Evolutionary conservation across 2,888 invertebrate species (phyloP), one percentile per base, ranked within the genome.

Genomic region (Bugulina stolonifera): DNA sequence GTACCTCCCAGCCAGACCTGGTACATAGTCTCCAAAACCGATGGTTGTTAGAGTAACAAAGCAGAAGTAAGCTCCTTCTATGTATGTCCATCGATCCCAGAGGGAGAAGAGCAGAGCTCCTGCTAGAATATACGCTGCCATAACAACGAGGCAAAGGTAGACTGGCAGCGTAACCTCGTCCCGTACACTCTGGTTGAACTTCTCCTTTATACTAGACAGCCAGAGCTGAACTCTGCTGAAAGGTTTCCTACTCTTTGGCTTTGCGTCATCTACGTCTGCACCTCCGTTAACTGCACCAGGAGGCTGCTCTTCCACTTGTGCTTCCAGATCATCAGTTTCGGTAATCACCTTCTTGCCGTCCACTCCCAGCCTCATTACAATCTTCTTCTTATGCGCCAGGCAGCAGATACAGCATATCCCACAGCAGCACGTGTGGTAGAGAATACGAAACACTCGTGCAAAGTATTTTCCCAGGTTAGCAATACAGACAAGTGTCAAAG

Each of bases 11-110:
- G 18, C 35, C 22, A 70, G 34, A 29, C 70, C 70, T 3, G 70
- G 70, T 10, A 70, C 70, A 25, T 54, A 54, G 52, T 70, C 70
- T 23, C 70, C 70, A 29, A 70, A 70, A 3, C 70, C 70, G 5
- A 70, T 70, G 2, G 70, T 70, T 5, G 70, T 70, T 25, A 70
- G 43, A n/a, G 70, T 70, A 5, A 70, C 81, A 76, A 85, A 85
- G 73, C 84, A 84, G 78, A 85, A 85, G 76, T 85, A 85, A 72
- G 84, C 83, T 72, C 94, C 95, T 78, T 95, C 94, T 75, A 98
- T 87, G 81, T 91, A 90, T 77, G 90, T 89, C 97, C 97, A 97
- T 54, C 90, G 89, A 74, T 97, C 96, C 93, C 95, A 97, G 80
- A 90, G 87, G 1, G 91, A 89, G 85, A 98, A 98, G 71, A 98